Conservation (phyloP, 2,888 invertebrate genomes). For the Platycnemis pennipes region DNA sequence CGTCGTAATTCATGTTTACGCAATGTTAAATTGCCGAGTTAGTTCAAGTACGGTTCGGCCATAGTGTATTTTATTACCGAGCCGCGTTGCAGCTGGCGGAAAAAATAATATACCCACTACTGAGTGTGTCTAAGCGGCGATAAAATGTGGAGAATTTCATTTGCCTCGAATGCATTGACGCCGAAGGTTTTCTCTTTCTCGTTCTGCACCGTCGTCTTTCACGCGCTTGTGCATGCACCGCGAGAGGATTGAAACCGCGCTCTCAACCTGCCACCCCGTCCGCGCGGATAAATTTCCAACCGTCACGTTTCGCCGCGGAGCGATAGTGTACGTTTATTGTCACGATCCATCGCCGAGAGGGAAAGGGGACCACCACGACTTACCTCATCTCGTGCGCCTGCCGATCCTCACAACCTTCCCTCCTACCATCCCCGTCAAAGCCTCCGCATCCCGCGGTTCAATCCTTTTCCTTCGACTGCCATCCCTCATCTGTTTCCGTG, state of each 20-base stretch:
- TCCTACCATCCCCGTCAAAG: neutral
- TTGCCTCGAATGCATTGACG: neutral
- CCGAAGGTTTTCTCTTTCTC: neutral
- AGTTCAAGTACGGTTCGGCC: neutral
- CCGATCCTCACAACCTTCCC: neutral
- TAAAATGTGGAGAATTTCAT: conserved; percentile 31
- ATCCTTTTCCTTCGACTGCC: neutral
- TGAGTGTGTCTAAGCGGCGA: neutral
- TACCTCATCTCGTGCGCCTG: neutral
- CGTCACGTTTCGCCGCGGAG: conserved; percentile 26
- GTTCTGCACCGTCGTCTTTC: neutral
- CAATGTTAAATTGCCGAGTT: neutral
- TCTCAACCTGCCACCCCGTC: conserved; percentile 12
- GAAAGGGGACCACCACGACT: neutral
- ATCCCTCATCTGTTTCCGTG: neutral
- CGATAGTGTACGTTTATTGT: conserved; percentile 23
- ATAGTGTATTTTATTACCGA: neutral
- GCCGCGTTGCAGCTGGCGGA: neutral
- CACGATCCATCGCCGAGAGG: neutral
- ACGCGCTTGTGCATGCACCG: neutral
- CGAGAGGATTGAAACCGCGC: neutral
- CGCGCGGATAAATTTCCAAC: neutral
- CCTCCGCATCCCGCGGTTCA: neutral
- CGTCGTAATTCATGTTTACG: neutral
- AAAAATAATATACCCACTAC: neutral